Evolutionary conservation across 2,888 invertebrate genomes (phyloP), one percentile per base, ranked within the genome.

Genomic region (Scelioninae gen. 1): DNA sequence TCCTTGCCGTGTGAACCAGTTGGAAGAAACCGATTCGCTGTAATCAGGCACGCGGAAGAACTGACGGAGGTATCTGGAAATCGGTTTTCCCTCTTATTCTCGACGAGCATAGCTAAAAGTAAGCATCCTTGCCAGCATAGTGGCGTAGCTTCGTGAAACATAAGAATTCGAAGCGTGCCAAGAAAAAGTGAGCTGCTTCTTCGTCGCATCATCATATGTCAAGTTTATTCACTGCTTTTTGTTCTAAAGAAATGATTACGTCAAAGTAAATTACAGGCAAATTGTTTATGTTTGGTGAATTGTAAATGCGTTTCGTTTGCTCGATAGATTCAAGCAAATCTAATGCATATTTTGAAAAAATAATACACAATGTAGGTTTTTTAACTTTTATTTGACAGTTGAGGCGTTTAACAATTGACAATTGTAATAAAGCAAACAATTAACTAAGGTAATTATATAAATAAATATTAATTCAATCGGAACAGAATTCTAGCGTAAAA

Each of bases 1-100:
- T 75, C 38, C 13, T 79, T 29, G 74, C 63, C 83, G 84, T 84
- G 83, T 82, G 83, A 85, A 85, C 79, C 74, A 79, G 74, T 78
- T 83, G 72, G 69, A 82, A 83, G 85, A 83, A 85, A 79, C 78
- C 82, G 79, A 85, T 85, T 85, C 82, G 74, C 82, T 56, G 43
- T 74, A 76, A 82, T 82, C 79, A 83, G 66, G 83, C 82, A 85
- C 83, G 85, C 85, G 85, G 85, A 85, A 85, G 83, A 75, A 40
- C 65, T 58, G 53, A 72, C 63, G 55, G 23, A 77, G 65, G 83
- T 83, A 96, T 96, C 96, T 96, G 91, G 5, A 92, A 85, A 85
- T 85, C 79, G 82, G 80, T 85, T 85, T 85, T 85, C 80, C 85
- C 77, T 83, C 85, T 80, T 82, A 77, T 79, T 83, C 81, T 72